These are phyloP conservation scores for Pelvicachromis taeniatus DNA, from an alignment of 2,113 vertebrate genomes.

Conservation along the genomic window DNA sequence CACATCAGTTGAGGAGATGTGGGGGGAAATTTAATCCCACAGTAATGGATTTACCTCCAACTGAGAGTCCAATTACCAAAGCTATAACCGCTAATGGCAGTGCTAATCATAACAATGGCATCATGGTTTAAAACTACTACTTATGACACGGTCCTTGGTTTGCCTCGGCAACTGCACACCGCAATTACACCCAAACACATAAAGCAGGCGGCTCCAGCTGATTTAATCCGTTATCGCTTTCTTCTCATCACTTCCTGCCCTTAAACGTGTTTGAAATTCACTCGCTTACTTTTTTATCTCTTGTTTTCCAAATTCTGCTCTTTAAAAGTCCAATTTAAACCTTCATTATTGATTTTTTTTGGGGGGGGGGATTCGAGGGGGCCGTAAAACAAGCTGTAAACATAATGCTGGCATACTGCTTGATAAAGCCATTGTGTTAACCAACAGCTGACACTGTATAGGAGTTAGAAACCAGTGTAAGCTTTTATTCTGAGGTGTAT, in stretches of 20 bases:
- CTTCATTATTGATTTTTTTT: not conserved
- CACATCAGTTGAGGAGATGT: not conserved
- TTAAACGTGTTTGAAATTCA: not conserved
- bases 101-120: slow-evolving; percentile 46
- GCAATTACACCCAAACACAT: slow-evolving; percentile 37
- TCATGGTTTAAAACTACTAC: slow-evolving; percentile 16
- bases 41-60: slow-evolving; percentile 52
- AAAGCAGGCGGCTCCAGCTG: slow-evolving; percentile 16
- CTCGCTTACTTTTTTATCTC: not conserved
- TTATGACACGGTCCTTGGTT: slow-evolving; percentile 15
- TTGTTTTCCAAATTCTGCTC: not conserved
- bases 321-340: not conserved
- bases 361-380: not conserved
- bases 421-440: not conserved
- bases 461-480: not conserved
- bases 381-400: not conserved
- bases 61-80: slow-evolving; percentile 61
- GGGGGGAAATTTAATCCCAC: slow-evolving; percentile 25
- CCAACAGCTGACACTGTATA: not conserved
- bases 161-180: not conserved
- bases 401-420: not conserved
- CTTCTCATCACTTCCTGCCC: not conserved
- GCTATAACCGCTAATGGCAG: slow-evolving; percentile 53
- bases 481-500: not conserved
- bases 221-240: slow-evolving; percentile 24